Base-by-base conservation (phyloP, 2,888 invertebrate genomes). In the Geotrupes spiniger region DNA sequence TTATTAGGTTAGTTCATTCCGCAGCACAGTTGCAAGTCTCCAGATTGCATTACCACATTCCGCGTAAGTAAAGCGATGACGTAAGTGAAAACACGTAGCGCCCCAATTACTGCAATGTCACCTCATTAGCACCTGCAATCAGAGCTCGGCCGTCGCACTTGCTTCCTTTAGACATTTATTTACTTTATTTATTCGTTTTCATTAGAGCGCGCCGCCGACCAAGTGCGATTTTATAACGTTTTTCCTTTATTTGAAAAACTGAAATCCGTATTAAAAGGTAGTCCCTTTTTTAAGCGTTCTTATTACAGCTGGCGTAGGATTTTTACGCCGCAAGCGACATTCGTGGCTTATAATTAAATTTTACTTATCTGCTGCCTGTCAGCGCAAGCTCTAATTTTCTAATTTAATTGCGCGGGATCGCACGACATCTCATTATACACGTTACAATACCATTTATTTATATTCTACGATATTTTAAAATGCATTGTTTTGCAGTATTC, bases 101-200 rank as follows among this genome's bases (percentile, higher is more conserved):
- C 39, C 27, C 39, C 39, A 26, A 39, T 39, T 39, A 39, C 39
- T 16, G 11, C 39, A 14, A 5, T 26, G 39, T 27, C 39, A 39
- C 39, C 39, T 39, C 39, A 39, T 39, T 39, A 39, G 39, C 39
- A 39, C 39, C 25, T 39, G 27, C 39, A 39, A 39, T 39, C 39
- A 39, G 39, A 26, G 6, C 39, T 14, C 11, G 21, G 26, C 39
- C 26, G 25, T 25, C 27, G 39, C 39, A 39, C 27, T 39, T 26
- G 27, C 10, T 17, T 26, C 10, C 12, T 25, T 39, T 21, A 4
- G 9, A 21, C 39, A 26, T 39, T 39, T 39, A 17, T 39, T 26
- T 26, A 25, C 25, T 26, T 39, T 39, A 39, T 39, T 39, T 39
- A 39, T 39, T 21, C 25, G 26, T 12, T 39, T 39, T 39, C 39